Base-by-base conservation (phyloP, 2,797 vertebrate species). In the Halcyon badia region DNA sequence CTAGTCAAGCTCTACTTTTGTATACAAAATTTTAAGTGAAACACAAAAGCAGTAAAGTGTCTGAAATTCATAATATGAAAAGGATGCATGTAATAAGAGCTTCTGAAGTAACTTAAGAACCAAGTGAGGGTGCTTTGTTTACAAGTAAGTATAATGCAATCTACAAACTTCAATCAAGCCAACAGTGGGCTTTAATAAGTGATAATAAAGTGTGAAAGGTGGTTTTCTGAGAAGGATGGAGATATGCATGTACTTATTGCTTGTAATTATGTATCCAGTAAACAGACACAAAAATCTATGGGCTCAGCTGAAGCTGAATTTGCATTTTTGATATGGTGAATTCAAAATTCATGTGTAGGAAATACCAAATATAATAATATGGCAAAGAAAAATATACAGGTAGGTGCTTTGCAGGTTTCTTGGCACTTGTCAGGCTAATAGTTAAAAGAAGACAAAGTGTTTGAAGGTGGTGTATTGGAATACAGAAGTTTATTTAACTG, bases 81-180 rank as follows among this genome's bases (percentile, higher is more conserved):
- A 78, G 87, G n/a, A 89, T 71, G 49, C 28, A 41, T 51, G 64
- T 94, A 94, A 91, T 92, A 86, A 91, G 72, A 85, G 65, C 69
- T 89, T 75, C 79, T 92, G 54, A 93, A 95, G 87, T 58, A 56
- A 79, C 78, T 94, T 89, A 81, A 90, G 88, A 92, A 94, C 41
- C 62, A 87, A 78, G 82, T 76, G 92, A 91, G 95, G 65, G 72
- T 89, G 86, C 90, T 95, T 79, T 95, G 89, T 96, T 95, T 97
- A 76, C 70, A 95, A 68, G 88, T 93, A 97, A 96, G 76, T 94
- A 77, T n/a, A 90, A 68, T 90, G 77, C 94, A 97, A 70, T 95
- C 96, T 87, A 97, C 95, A 90, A 89, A 88, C 77, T 96, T 97
- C 96, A 97, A 82, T 97, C 94, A 97, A 96, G 70, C 14, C 86